Percentiles rank a stretch among this genome's conserved stretches.
These are phyloP conservation scores for Girardinichthys multiradiatus DNA, from an alignment of 2,113 vertebrate species.

Conservation along the genomic window DNA sequence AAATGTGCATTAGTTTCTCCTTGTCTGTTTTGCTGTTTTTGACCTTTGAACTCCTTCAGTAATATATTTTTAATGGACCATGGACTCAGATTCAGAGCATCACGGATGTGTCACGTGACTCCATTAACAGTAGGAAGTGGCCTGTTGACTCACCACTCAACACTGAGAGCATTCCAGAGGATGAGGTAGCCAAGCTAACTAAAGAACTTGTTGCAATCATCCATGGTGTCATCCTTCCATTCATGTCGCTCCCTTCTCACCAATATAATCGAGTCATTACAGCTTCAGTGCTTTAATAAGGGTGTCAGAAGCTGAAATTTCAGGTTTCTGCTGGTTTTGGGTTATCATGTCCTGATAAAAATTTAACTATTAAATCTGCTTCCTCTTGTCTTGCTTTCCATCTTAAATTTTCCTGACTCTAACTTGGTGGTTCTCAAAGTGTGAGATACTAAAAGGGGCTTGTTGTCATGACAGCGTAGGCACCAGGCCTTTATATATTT, in stretches of 20 bases:
- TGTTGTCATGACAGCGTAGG: not conserved
- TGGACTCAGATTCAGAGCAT: slow-evolving; percentile 82
- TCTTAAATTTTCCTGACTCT: not conserved
- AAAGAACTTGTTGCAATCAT: not conserved
- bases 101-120: slow-evolving; percentile 77
- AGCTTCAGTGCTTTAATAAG: not conserved
- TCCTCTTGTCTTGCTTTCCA: not conserved
- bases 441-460: too few relatives aligned
- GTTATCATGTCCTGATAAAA: not conserved
- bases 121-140: slow-evolving; percentile 76
- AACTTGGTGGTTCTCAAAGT: too few relatives aligned
- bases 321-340: not conserved
- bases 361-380: not conserved
- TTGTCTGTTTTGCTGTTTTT: slow-evolving; percentile 11
- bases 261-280: slow-evolving; percentile 13
- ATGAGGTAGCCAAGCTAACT: slow-evolving; percentile 77
- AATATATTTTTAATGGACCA: slow-evolving; percentile 17
- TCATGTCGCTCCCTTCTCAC: slow-evolving; percentile 5
- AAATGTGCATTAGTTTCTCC: not conserved
- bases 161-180: slow-evolving; percentile 64
- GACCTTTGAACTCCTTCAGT: slow-evolving; percentile 29
- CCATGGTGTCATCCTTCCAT: not conserved
- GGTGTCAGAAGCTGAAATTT: not conserved
- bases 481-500: not conserved
- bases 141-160: slow-evolving; percentile 52